Base-by-base conservation (phyloP, 1,140 invertebrate species). In the Carposina sasakii region DNA sequence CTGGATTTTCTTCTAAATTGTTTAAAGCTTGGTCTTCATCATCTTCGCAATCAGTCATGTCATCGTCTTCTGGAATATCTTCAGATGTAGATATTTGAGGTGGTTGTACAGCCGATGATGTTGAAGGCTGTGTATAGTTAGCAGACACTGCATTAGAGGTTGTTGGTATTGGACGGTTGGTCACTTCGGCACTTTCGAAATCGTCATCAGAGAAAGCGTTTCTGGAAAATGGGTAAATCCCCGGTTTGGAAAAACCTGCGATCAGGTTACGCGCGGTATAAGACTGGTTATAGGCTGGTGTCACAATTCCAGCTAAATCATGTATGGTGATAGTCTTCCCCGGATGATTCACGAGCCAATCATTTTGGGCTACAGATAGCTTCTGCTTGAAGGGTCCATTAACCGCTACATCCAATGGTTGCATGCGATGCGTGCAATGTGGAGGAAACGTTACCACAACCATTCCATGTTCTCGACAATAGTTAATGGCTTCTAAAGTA, bases 331-430 rank as follows among this genome's bases (percentile, higher is more conserved):
- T 60, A 1, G 52, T 57, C 53, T 45, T 57, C 0, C 59, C 55
- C 10, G 85, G 44, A 50, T 62, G 36, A 36, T 48, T 45, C 1
- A 64, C 23, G 46, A 71, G 50, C 68, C 74, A 78, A 42, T 61
- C 48, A 50, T 73, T 70, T 22, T 61, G 58, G 9, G 51, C 51
- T n/a, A n/a, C n/a, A n/a, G n/a, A n/a, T n/a, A n/a, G n/a, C n/a
- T n/a, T n/a, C n/a, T n/a, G 21, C 56, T 79, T 77, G 12, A 81
- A 68, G 16, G 67, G 58, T 13, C 61, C 63, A 62, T 61, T 86
- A 5, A 86, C 68, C 2, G 62, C 59, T 0, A 75, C 57, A 54
- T 87, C 86, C 2, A 87, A 49, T 1, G 85, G 85, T 53, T 87
- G 85, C 30, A 86, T 28, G 41, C 75, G 71, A 50, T 75, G 39